A percentile compares a stretch with the other conserved stretches of the same genome.
Evolutionary conservation across 2,797 vertebrate species (phyloP).

Genomic region (Loriculus beryllinus): DNA sequence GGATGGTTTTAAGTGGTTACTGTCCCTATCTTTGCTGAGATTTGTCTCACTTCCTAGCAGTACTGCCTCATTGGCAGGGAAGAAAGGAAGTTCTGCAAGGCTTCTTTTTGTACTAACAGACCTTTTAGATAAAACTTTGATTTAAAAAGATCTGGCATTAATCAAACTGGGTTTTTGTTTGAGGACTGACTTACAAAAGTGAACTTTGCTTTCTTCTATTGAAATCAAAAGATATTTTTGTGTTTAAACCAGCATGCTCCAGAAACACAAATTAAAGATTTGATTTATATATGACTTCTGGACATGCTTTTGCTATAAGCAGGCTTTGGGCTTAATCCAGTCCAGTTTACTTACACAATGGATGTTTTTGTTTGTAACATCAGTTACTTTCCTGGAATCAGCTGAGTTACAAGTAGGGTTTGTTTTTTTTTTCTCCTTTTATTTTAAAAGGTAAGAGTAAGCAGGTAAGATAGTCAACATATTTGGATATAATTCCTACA

Average conservation of each 20-base stretch:
- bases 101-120: neutral
- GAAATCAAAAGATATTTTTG: conserved; percentile 12
- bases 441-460: neutral
- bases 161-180: conserved; percentile 11
- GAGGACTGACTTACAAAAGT: neutral
- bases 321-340: neutral
- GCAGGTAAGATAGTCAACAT: neutral
- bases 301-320: neutral
- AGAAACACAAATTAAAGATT: neutral
- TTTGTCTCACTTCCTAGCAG: neutral
- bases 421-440: neutral
- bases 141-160: conserved; percentile 14
- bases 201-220: neutral
- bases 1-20: neutral
- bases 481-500: neutral
- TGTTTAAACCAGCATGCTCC: neutral
- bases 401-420: neutral
- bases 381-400: neutral
- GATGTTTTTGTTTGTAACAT: neutral
- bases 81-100: neutral
- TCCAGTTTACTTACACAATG: neutral
- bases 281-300: conserved; percentile 11
- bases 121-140: neutral
- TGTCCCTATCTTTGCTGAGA: neutral
- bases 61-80: fast-evolving